Evolutionary conservation across 2,888 invertebrate genomes (phyloP), one percentile per base, ranked within the genome.

Genomic region (Ophion obscuratus): DNA sequence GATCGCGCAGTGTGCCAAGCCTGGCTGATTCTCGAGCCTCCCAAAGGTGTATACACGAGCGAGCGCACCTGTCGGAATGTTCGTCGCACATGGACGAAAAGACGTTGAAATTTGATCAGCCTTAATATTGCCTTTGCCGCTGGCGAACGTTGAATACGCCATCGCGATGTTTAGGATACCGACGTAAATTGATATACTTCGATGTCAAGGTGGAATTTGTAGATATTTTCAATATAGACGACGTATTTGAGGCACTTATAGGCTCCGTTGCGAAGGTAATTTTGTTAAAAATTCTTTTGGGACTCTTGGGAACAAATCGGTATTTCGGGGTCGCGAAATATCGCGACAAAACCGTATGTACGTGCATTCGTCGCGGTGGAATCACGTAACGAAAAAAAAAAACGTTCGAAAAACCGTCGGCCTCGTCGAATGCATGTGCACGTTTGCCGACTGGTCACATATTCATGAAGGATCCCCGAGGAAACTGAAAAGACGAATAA

Each of bases 11-110:
- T 64, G 24, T 17, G 53, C 14, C 44, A 47, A 36, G 31, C 53
- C 47, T 64, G 71, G 17, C 31, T 20, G 27, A 11, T 20, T 68
- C 40, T 68, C 40, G 75, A 81, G 66, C 47, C 36, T n/a, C 61
- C 71, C 7, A 53, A n/a, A 59, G n/a, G 24, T 70, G 24, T 70
- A 44, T 57, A 71, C 44, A 40, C 61, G 70, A 76, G n/a, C 14
- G 47, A 67, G 10, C 79, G 81, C 87, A 84, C 87, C 85, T 86
- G 85, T 81, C 71, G 82, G 79, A 82, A 85, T 82, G 81, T 61
- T 80, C 79, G 53, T 76, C 75, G 76, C 66, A 47, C 36, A 71
- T 70, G 68, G 4, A 61, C 47, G 61, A 10, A 20, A 53, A 80
- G 11, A 85, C 70, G 40, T 79, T 81, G 81, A 85, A 84, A 87